These are phyloP conservation scores for Drosophila pruinosa DNA, from an alignment of 1,140 invertebrate genomes.

Conservation along the genomic window DNA sequence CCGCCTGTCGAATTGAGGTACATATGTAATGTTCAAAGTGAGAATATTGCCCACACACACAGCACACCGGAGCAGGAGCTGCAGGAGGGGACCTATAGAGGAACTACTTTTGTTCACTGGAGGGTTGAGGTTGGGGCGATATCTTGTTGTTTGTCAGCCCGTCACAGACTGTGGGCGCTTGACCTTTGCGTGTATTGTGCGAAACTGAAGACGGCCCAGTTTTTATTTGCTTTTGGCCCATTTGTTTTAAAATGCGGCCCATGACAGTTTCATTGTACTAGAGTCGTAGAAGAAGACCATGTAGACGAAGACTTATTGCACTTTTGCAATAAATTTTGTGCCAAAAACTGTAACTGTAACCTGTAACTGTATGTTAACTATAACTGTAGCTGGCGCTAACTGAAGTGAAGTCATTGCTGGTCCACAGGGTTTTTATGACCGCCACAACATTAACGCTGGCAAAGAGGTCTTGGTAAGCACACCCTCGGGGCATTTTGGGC, in stretches of 20 bases:
- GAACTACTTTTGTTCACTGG: neutral
- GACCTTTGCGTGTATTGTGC: conserved; percentile 34
- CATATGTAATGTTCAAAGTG: conserved; percentile 63
- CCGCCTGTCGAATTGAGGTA: conserved; percentile 76
- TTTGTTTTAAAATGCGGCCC: conserved; percentile 62
- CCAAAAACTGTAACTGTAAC: conserved; percentile 41
- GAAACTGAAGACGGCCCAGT: conserved; percentile 64
- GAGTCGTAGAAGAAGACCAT: neutral
- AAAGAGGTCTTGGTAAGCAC: conserved; percentile 44
- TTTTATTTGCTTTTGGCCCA: conserved; percentile 73
- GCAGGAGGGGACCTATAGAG: neutral
- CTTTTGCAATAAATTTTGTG: conserved; percentile 61
- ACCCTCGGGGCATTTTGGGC: conserved; percentile 34
- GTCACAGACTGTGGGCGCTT: conserved; percentile 14
- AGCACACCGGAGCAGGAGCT: conserved; percentile 18
- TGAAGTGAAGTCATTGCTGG: conserved; percentile 19
- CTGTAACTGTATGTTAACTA: conserved; percentile 29
- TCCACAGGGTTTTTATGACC: conserved; percentile 68
- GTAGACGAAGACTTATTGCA: conserved; percentile 62
- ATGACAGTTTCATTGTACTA: conserved; percentile 63
- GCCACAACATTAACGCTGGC: conserved; percentile 39
- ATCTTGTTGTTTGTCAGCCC: neutral
- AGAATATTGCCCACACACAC: conserved; percentile 47
- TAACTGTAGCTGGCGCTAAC: conserved; percentile 52
- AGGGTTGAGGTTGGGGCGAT: neutral